Percentiles rank a stretch among this genome's conserved stretches.
Conservation (phyloP, 2,888 invertebrate genomes). For the Drosophila leonis region DNA sequence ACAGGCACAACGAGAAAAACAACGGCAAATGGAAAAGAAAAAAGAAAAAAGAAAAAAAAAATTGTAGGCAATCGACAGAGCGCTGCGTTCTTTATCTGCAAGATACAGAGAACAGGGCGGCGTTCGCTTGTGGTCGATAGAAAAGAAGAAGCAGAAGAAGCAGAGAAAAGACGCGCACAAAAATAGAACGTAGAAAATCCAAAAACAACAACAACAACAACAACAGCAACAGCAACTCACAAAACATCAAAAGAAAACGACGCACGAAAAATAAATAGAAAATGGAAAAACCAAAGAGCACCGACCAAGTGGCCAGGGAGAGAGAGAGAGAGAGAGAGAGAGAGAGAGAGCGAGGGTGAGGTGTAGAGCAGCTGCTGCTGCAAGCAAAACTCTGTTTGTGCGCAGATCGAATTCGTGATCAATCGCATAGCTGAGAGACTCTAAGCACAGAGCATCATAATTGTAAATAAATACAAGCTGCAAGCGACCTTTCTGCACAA, state of each 20-base stretch:
- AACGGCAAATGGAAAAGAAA: slow-evolving; percentile 40
- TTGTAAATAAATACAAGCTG: slow-evolving; percentile 26
- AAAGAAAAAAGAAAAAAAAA: slow-evolving; percentile 17
- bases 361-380: slow-evolving; percentile 19
- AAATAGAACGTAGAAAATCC: slow-evolving; percentile 73
- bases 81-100: slow-evolving; percentile 67
- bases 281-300: slow-evolving; percentile 61
- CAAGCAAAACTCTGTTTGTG: not conserved
- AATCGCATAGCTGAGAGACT: slow-evolving; percentile 25
- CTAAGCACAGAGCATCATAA: slow-evolving; percentile 14
- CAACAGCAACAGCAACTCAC: slow-evolving; percentile 47
- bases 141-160: not conserved
- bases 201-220: slow-evolving; percentile 35
- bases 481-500: slow-evolving; percentile 62
- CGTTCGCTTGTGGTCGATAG: slow-evolving; percentile 66
- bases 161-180: slow-evolving; percentile 43
- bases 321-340: not conserved
- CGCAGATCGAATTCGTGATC: slow-evolving; percentile 49
- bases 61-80: slow-evolving; percentile 67
- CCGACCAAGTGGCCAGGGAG: slow-evolving; percentile 55
- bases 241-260: slow-evolving; percentile 71
- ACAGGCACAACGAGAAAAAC: slow-evolving; percentile 33
- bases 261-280: slow-evolving; percentile 73
- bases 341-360: not conserved
- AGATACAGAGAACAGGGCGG: slow-evolving; percentile 64